Conservation (phyloP, 1,140 invertebrate species). For the Dermatophagoides farinae region DNA sequence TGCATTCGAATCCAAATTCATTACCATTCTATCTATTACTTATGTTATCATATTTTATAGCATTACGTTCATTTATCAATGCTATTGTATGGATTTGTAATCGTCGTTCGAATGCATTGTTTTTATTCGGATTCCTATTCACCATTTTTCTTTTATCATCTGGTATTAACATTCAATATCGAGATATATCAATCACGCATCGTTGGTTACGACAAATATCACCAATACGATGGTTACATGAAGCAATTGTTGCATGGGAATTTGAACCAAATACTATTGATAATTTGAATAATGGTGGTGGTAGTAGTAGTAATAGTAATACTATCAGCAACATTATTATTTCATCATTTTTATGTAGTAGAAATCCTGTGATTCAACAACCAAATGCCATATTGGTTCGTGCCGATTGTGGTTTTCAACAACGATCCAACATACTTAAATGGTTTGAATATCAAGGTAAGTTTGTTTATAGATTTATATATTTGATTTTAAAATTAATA, state of each 20-base stretch:
- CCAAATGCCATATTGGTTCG: conserved; percentile 21
- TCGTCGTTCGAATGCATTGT: conserved; percentile 3
- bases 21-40: conserved; percentile 50
- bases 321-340: not conserved
- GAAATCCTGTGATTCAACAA: conserved; percentile 19
- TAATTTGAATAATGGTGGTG: not conserved
- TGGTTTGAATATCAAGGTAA: conserved; percentile 14
- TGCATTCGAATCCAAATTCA: conserved; percentile 24
- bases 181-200: conserved; percentile 43
- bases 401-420: conserved; percentile 22
- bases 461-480: not conserved
- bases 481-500: not conserved
- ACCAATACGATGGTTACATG: conserved; percentile 49
- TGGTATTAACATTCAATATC: conserved; percentile 46
- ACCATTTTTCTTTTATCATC: conserved; percentile 40
- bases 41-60: conserved; percentile 52
- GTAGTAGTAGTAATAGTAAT: not conserved
- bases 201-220: conserved; percentile 45
- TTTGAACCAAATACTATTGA: conserved; percentile 15
- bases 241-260: conserved; percentile 30
- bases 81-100: conserved; percentile 41
- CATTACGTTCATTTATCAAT: conserved; percentile 45
- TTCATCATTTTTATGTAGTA: conserved; percentile 10
- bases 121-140: conserved; percentile 32
- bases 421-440: conserved; percentile 18